These are phyloP conservation scores for Papilio demoleus DNA, from an alignment of 2,888 invertebrate genomes.

Conservation along the genomic window DNA sequence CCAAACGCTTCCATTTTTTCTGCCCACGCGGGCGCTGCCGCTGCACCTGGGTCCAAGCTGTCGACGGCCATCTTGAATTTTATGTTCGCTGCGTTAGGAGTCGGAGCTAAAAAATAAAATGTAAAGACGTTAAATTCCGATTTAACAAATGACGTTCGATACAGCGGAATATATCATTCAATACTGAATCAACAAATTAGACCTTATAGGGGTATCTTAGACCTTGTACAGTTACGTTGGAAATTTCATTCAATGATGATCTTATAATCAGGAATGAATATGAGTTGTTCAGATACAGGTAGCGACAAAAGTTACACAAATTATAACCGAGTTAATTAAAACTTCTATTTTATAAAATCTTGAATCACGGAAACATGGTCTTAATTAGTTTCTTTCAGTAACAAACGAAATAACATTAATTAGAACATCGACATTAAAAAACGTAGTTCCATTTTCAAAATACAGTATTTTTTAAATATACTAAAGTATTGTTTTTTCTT, in stretches of 20 bases:
- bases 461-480: not conserved
- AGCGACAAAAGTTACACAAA: not conserved
- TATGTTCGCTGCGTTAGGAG: not conserved
- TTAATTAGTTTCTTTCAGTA: constrained; percentile 6
- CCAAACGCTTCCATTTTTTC: constrained; percentile 76
- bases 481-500: not conserved
- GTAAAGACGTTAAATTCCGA: too few relatives aligned
- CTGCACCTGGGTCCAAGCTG: constrained; percentile 67
- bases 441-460: not conserved
- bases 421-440: constrained; percentile 7
- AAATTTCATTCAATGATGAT: not conserved
- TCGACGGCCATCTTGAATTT: constrained; percentile 60
- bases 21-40: constrained; percentile 74
- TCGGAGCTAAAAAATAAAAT: not conserved
- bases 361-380: not conserved
- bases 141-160: too few relatives aligned
- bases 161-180: too few relatives aligned
- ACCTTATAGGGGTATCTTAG: too few relatives aligned
- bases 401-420: constrained; percentile 4
- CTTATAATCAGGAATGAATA: not conserved
- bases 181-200: too few relatives aligned
- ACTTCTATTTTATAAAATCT: not conserved
- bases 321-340: not conserved
- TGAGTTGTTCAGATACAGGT: not conserved
- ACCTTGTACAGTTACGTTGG: not conserved